Evolutionary conservation across 2,888 invertebrate species (phyloP).

Genomic region (Strigamia maritima): DNA sequence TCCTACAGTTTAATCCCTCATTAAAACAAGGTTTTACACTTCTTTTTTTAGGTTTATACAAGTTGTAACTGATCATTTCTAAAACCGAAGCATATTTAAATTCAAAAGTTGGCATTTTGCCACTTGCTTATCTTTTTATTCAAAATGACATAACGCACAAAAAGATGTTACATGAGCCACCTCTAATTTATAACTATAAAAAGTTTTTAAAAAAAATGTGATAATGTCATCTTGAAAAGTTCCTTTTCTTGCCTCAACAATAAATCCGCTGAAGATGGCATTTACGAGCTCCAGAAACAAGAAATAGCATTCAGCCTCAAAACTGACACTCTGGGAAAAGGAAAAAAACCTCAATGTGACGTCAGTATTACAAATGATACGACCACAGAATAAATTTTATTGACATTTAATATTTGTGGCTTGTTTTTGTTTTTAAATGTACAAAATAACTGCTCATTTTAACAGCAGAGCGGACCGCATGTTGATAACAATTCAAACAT

Average conservation of each 20-base stretch:
- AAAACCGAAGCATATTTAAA: background rate
- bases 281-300: slow-evolving; percentile 19
- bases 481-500: no score
- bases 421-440: no score
- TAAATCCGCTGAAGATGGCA: slow-evolving; percentile 17
- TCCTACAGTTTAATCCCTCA: slow-evolving; percentile 8
- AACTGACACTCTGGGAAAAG: background rate
- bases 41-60: background rate
- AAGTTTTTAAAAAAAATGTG: background rate
- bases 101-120: background rate
- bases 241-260: background rate
- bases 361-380: background rate
- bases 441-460: no score
- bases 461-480: no score
- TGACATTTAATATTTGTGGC: background rate
- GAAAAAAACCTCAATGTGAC: background rate
- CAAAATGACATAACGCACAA: background rate
- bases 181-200: background rate
- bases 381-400: background rate
- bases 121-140: background rate
- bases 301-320: slow-evolving; percentile 10
- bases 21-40: background rate
- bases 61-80: background rate
- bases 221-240: background rate
- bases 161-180: background rate